A percentile compares a stretch with the other conserved stretches of the same genome.
Conservation (phyloP, 2,797 vertebrate genomes). For the Eupleurogrammus muticus region DNA sequence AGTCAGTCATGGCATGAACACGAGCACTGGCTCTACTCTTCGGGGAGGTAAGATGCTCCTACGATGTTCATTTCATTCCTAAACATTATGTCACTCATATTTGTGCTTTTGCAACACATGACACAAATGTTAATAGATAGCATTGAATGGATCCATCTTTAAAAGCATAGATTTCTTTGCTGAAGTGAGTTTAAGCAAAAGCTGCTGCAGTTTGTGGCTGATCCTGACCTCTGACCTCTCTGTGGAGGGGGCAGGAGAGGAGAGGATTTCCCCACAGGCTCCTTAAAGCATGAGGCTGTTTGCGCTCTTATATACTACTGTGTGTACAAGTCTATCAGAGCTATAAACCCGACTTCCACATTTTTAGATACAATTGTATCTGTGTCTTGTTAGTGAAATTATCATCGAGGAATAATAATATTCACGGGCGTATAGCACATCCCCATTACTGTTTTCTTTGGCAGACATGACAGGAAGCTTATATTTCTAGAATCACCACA, state of each 20-base stretch:
- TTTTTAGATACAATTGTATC: slow-evolving; percentile 7
- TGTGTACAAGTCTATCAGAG: slow-evolving; percentile 43
- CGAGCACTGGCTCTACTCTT: slow-evolving; percentile 11
- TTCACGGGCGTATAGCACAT: slow-evolving; percentile 1
- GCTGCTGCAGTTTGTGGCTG: slow-evolving; percentile 39
- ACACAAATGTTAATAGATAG: no score
- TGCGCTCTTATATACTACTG: slow-evolving; percentile 30
- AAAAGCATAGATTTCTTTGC: slow-evolving; percentile 10
- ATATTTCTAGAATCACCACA: slow-evolving; percentile 2
- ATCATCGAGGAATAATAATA: neutral
- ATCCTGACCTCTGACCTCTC: slow-evolving; percentile 71
- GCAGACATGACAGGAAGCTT: slow-evolving; percentile 17
- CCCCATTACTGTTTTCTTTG: slow-evolving; percentile 1
- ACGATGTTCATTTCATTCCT: no score
- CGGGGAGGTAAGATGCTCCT: slow-evolving; percentile 7
- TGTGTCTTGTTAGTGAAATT: neutral
- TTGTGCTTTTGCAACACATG: no score
- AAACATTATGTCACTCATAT: no score
- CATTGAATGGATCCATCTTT: slow-evolving; percentile 3
- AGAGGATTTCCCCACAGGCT: slow-evolving; percentile 34
- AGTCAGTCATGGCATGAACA: slow-evolving; percentile 34
- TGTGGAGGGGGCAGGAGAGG: slow-evolving; percentile 37
- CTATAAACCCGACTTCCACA: slow-evolving; percentile 25
- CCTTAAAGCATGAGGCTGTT: slow-evolving; percentile 39
- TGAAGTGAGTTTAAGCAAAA: slow-evolving; percentile 23